phyloP scores from a whole-genome alignment of 2,113 vertebrate genomes.

The Spermophilus dauricus region DNA sequence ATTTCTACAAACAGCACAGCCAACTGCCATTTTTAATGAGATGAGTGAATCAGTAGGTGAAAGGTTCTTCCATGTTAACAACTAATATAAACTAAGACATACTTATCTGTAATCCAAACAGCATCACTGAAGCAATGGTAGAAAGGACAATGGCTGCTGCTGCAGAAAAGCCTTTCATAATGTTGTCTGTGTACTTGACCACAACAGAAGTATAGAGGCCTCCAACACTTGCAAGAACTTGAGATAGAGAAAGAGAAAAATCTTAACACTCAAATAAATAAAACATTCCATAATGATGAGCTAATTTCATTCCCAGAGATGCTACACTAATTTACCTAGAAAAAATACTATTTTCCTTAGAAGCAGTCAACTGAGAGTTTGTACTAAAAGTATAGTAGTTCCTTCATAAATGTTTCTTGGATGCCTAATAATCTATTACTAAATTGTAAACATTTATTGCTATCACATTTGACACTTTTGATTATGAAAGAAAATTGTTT shows the following conservation, averaged over 20 bases:
- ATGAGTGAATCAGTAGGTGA: neutral
- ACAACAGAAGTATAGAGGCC: slow-evolving; percentile 98
- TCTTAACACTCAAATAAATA: slow-evolving; percentile 31
- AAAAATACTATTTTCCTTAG: slow-evolving; percentile 59
- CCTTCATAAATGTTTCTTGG: neutral
- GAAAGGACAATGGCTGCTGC: slow-evolving; percentile 98
- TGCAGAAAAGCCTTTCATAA: slow-evolving; percentile 99
- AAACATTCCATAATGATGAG: neutral
- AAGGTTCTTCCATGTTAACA: neutral
- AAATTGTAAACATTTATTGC: slow-evolving; percentile 51
- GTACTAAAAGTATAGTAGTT: slow-evolving; percentile 34
- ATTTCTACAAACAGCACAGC: neutral
- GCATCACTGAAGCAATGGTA: slow-evolving; percentile 94
- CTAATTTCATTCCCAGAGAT: slow-evolving; percentile 36
- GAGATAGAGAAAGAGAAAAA: slow-evolving; percentile 54
- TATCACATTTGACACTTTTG: slow-evolving; percentile 55
- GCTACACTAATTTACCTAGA: slow-evolving; percentile 51
- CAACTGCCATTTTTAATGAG: slow-evolving; percentile 22
- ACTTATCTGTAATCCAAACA: slow-evolving; percentile 99
- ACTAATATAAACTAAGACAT: slow-evolving; percentile 81
- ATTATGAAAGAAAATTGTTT: slow-evolving; percentile 69
- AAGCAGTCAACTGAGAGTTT: slow-evolving; percentile 40
- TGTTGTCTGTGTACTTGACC: slow-evolving; percentile 99
- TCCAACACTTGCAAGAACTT: slow-evolving; percentile 96
- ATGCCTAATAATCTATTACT: neutral